Percentiles rank a stretch among this genome's conserved stretches.
Conservation (phyloP, 2,888 invertebrate species). For the Pecten maximus region DNA sequence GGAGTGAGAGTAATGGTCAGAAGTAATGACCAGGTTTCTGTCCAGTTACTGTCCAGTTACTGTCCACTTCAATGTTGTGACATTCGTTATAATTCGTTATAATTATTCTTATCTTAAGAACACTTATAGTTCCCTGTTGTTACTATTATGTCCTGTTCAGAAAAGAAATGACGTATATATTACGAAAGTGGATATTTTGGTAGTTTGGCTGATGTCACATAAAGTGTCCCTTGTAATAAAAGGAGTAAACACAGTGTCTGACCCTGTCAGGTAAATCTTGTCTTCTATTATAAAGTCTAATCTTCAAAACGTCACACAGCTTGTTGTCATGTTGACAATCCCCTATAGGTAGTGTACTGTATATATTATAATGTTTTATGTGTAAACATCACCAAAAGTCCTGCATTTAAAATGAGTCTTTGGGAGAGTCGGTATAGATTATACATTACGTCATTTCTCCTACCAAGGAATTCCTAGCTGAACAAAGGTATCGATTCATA, state of each 20-base stretch:
- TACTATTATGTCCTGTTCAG: not conserved
- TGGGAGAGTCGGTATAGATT: not conserved
- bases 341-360: not conserved
- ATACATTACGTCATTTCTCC: too few relatives aligned
- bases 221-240: not conserved
- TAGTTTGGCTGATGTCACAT: not conserved
- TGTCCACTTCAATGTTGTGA: not conserved
- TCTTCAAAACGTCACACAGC: not conserved
- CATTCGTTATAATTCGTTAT: too few relatives aligned
- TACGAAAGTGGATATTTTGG: not conserved
- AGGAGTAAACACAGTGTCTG: not conserved
- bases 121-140: too few relatives aligned
- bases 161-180: not conserved
- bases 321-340: not conserved
- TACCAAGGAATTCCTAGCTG: too few relatives aligned
- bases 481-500: too few relatives aligned
- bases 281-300: not conserved
- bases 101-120: too few relatives aligned
- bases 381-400: not conserved
- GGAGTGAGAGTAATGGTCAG: not conserved
- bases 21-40: not conserved
- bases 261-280: not conserved
- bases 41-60: not conserved
- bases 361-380: constrained; percentile 25
- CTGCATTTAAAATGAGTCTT: constrained; percentile 28